Conservation (phyloP, 64 coral and sea anemone genomes). For the Catalaphyllia jardinei region DNA sequence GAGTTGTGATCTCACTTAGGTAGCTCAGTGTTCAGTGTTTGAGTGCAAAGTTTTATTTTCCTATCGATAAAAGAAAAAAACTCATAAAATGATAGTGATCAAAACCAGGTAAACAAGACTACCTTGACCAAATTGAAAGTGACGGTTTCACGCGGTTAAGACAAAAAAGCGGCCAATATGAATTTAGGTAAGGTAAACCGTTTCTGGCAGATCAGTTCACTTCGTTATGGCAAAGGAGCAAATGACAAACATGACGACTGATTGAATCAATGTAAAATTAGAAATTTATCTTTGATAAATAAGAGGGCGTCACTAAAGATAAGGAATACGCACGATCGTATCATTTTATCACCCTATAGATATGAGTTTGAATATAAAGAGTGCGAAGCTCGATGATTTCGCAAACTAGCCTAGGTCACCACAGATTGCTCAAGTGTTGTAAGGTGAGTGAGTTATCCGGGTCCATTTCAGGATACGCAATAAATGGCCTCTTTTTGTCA, state of each 20-base stretch:
- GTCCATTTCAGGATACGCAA: not conserved
- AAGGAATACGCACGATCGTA: not conserved
- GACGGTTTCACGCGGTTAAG: not conserved
- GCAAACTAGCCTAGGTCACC: too few relatives aligned
- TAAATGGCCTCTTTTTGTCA: not conserved
- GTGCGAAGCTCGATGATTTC: too few relatives aligned
- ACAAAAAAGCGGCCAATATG: not conserved
- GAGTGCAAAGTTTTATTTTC: not conserved
- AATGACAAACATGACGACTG: not conserved
- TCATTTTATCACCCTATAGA: too few relatives aligned
- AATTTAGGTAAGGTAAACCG: not conserved
- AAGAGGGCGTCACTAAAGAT: not conserved
- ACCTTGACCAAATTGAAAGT: not conserved
- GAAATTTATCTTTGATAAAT: not conserved
- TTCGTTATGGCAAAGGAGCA: not conserved
- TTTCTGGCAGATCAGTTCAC: not conserved
- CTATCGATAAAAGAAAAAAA: not conserved
- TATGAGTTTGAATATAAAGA: too few relatives aligned
- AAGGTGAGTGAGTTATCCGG: too few relatives aligned
- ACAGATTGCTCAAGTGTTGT: too few relatives aligned
- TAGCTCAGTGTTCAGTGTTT: not conserved
- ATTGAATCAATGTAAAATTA: not conserved
- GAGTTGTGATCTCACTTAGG: not conserved
- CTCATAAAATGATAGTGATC: not conserved
- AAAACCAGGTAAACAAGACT: not conserved